A percentile compares a stretch with the other conserved stretches of the same genome.
Conservation (phyloP, 2,888 invertebrate species). For the Euspilapteryx auroguttella region DNA sequence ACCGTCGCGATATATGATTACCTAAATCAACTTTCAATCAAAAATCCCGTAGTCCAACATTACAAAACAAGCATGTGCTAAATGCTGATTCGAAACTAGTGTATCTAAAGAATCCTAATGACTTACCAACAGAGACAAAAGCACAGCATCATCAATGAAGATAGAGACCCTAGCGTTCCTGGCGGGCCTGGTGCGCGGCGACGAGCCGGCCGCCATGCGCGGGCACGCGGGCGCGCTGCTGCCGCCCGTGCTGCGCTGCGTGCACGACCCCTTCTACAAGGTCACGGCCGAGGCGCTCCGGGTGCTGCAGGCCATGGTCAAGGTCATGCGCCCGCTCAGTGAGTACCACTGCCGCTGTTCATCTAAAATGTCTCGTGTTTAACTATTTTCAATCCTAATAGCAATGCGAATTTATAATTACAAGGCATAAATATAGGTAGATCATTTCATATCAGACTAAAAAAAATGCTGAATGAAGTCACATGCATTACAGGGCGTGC, state of each 20-base stretch:
- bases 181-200: slow-evolving; percentile 78
- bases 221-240: slow-evolving; percentile 76
- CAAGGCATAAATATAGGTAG: no score
- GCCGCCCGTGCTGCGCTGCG: slow-evolving; percentile 85
- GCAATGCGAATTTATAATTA: no score
- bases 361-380: neutral
- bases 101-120: no score
- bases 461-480: neutral
- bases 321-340: slow-evolving; percentile 88
- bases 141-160: slow-evolving; percentile 96
- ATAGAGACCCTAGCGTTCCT: slow-evolving; percentile 95
- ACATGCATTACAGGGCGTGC: neutral
- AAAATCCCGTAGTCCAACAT: no score
- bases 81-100: no score
- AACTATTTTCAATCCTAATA: no score
- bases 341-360: slow-evolving; percentile 11
- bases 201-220: slow-evolving; percentile 78
- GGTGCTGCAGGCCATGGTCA: slow-evolving; percentile 91
- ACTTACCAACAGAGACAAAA: slow-evolving; percentile 65
- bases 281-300: slow-evolving; percentile 95
- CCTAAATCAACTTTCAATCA: no score
- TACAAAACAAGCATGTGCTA: no score
- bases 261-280: slow-evolving; percentile 97
- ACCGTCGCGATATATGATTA: no score
- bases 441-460: no score